These are phyloP conservation scores for Agrotis clavis DNA, from an alignment of 2,888 invertebrate genomes.

Conservation along the genomic window DNA sequence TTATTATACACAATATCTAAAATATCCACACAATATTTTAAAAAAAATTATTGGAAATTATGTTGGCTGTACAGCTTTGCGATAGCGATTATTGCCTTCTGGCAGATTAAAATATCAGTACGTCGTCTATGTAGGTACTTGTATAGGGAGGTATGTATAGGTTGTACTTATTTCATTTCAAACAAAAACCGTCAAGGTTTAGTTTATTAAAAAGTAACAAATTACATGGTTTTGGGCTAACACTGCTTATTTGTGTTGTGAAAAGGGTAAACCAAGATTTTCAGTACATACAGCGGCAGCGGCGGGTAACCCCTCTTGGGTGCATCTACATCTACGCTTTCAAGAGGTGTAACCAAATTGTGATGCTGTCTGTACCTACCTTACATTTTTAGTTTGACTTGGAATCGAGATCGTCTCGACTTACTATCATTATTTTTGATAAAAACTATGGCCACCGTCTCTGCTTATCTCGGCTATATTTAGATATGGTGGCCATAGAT, in stretches of 20 bases:
- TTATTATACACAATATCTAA: conserved; percentile 52
- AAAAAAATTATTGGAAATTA: conserved; percentile 17
- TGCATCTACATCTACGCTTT: too few relatives aligned
- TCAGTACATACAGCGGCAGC: background rate
- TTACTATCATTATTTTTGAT: background rate
- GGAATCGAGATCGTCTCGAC: background rate
- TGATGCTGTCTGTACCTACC: too few relatives aligned
- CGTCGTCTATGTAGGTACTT: background rate
- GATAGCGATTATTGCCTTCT: conserved; percentile 13
- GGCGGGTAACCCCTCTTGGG: too few relatives aligned
- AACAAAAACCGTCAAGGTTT: too few relatives aligned
- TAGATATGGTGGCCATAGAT: too few relatives aligned
- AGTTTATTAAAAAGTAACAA: too few relatives aligned
- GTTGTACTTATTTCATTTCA: too few relatives aligned
- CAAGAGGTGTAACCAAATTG: too few relatives aligned
- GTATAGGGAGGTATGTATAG: too few relatives aligned
- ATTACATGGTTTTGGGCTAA: background rate
- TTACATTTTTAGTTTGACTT: background rate
- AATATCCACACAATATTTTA: conserved; percentile 37
- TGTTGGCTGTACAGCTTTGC: conserved; percentile 14
- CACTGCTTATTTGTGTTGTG: background rate
- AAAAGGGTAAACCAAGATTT: conserved; percentile 1
- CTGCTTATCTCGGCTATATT: background rate
- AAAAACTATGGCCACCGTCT: background rate
- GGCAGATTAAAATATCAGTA: background rate